Base-by-base conservation (phyloP, 2,888 invertebrate species). In the Eupithecia exiguata region DNA sequence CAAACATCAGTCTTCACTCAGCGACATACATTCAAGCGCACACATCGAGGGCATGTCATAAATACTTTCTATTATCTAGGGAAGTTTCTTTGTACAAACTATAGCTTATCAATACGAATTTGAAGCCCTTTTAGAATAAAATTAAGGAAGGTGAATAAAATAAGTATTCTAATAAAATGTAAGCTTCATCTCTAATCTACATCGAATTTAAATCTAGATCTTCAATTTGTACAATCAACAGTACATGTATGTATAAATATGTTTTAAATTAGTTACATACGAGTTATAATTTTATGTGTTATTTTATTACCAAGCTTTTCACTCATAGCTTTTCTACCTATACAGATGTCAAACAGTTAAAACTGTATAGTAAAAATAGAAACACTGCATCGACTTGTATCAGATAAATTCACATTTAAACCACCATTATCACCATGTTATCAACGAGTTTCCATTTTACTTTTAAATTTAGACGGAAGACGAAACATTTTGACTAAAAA, bases 1-100 rank as follows among this genome's bases (percentile, higher is more conserved):
- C 65, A 71, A 74, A 74, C 71, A 74, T 84, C 85, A 85, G 84
- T 84, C 84, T 83, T 80, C 85, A 85, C 82, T 84, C 84, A 79
- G 78, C 77, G 78, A 78, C 70, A 71, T 67, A 67, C 76, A 70
- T 63, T 18, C 78, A 72, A 70, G 68, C 74, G 77, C 71, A 76
- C 81, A 43, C 9, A 30, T 30, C 21, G 35, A 30, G 40, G 38
- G 38, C 40, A 3, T 7, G 7, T 30, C 21, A 66, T 63, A 63
- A 70, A 65, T 25, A 61, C 25, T 12, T 30, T n/a, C 43, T 43
- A 18, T 53, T 30, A 38, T 58, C 71, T 70, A 70, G 7, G 40
- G 21, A 70, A 63, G 21, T 49, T 38, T 5, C 36, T 70, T 70
- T 70, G 63, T 70, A 70, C 70, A 70, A 35, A 21, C 35, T 25